A percentile compares a stretch with the other conserved stretches of the same genome.
phyloP scores from a whole-genome alignment of 2,113 vertebrate genomes.

The Ifrita kowaldi region DNA sequence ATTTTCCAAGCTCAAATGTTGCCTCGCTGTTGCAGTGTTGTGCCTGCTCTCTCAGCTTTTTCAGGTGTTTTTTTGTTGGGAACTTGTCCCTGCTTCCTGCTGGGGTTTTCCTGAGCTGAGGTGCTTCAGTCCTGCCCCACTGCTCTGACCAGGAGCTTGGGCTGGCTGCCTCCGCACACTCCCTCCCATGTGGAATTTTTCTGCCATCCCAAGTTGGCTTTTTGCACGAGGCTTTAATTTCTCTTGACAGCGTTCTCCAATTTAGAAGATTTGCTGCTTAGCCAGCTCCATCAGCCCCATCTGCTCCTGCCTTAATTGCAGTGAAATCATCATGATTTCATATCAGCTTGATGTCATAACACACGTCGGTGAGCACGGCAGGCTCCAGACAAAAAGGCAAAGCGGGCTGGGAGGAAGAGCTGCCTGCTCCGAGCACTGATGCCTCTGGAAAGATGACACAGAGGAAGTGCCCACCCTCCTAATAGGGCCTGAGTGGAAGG shows the following conservation, averaged over 20 bases:
- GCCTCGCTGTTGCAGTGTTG: background rate
- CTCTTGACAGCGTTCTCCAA: background rate
- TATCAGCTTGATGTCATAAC: background rate
- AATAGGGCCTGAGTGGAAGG: background rate
- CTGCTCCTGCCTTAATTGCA: slow-evolving; percentile 21
- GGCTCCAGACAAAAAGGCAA: background rate
- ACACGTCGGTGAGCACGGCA: background rate
- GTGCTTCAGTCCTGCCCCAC: background rate
- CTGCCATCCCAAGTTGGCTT: background rate
- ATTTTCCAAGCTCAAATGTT: background rate
- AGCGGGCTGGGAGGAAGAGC: background rate
- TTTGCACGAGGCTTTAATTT: background rate
- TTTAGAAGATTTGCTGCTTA: slow-evolving; percentile 33
- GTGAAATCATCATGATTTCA: slow-evolving; percentile 21
- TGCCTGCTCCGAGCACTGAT: fast-evolving
- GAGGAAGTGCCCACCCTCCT: background rate
- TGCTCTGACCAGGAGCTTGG: background rate
- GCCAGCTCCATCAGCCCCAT: background rate
- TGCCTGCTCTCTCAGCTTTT: background rate
- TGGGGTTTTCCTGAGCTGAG: background rate
- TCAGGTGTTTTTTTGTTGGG: background rate
- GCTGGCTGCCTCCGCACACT: background rate
- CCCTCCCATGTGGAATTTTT: background rate
- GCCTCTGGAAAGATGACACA: background rate
- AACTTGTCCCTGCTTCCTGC: background rate